Evolutionary conservation across 2,113 vertebrate genomes (phyloP).

Genomic region (Larimichthys polyactis): DNA sequence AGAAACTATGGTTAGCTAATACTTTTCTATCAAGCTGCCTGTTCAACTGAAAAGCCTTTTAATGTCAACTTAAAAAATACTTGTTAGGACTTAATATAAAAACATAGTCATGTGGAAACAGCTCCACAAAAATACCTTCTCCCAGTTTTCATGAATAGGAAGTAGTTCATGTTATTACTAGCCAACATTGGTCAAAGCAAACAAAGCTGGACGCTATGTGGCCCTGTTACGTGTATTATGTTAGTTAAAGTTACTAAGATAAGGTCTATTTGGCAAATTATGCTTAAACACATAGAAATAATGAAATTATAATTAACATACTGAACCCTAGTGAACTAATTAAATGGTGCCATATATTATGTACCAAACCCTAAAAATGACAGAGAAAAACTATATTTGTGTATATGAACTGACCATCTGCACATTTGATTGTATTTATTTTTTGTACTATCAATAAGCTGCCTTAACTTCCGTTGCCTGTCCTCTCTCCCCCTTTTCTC

Average conservation of each 20-base stretch:
- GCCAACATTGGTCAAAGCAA: not conserved
- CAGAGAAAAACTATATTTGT: not conserved
- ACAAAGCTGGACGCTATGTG: not conserved
- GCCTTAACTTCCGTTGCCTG: not conserved
- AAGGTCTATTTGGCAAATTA: not conserved
- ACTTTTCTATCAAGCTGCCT: too few relatives aligned
- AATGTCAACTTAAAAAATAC: too few relatives aligned
- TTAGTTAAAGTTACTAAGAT: not conserved
- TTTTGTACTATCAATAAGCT: not conserved
- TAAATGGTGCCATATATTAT: not conserved
- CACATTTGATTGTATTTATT: conserved; percentile 5
- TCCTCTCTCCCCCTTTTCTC: not conserved
- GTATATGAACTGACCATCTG: not conserved
- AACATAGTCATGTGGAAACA: not conserved
- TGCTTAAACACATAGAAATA: not conserved
- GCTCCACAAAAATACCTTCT: not conserved
- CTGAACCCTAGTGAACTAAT: not conserved
- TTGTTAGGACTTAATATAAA: too few relatives aligned
- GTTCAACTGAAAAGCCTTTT: too few relatives aligned
- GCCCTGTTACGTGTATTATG: not conserved
- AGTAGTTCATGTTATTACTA: not conserved
- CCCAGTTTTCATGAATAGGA: too few relatives aligned
- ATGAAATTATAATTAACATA: not conserved
- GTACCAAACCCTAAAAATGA: not conserved
- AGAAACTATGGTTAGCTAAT: too few relatives aligned